Percentiles rank a stretch among this genome's conserved stretches.
Evolutionary conservation across 2,888 invertebrate species (phyloP).

Genomic region (Aplocera efformata): DNA sequence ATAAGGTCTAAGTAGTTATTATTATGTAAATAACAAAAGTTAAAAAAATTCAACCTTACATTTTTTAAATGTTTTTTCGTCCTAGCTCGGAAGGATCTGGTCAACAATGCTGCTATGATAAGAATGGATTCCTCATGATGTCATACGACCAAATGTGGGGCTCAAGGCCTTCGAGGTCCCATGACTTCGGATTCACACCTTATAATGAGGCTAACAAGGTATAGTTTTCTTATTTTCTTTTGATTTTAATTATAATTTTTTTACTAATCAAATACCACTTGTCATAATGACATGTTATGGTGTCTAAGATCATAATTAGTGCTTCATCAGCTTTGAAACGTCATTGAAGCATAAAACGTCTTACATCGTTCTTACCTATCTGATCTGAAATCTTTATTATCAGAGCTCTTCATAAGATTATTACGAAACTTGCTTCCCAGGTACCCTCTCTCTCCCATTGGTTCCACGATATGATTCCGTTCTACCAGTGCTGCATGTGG

Average conservation of each 20-base stretch:
- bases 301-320: no score
- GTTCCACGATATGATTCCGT: conserved; percentile 97
- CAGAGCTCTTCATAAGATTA: not conserved
- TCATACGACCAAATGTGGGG: conserved; percentile 98
- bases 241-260: not conserved
- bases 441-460: conserved; percentile 97
- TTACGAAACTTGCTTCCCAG: conserved; percentile 39
- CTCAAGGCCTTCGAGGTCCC: conserved; percentile 90
- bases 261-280: not conserved
- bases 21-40: no score
- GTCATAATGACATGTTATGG: no score
- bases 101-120: conserved; percentile 98
- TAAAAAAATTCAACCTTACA: no score
- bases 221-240: conserved; percentile 1
- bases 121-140: conserved; percentile 93
- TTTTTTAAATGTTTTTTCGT: no score
- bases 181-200: conserved; percentile 94
- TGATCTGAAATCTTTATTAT: no score
- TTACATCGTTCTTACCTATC: no score
- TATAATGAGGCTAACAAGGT: conserved; percentile 97
- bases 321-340: no score
- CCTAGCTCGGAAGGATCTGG: conserved; percentile 92
- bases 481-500: conserved; percentile 97
- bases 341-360: no score
- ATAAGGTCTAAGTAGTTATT: no score